phyloP scores from a whole-genome alignment of 2,888 invertebrate genomes.

The Leucophenga montana region DNA sequence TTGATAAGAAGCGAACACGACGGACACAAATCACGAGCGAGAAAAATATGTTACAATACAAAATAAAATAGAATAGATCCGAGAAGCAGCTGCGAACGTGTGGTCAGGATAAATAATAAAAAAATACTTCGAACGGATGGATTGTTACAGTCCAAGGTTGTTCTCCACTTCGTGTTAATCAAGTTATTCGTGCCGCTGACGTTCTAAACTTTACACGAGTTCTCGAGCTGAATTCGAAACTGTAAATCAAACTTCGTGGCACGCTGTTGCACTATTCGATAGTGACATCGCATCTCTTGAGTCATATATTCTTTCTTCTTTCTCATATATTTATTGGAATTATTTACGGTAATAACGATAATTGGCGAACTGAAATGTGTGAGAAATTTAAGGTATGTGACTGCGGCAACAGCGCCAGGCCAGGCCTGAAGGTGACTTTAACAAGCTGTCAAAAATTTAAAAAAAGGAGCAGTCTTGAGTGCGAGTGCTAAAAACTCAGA shows the following conservation, averaged over 20 bases:
- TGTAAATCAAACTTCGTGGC: constrained; percentile 19
- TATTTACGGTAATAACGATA: constrained; percentile 21
- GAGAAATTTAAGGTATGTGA: constrained; percentile 8
- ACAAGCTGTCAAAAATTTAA: constrained; percentile 9
- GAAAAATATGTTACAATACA: background rate
- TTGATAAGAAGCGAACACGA: constrained; percentile 64
- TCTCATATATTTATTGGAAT: constrained; percentile 8
- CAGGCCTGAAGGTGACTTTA: background rate
- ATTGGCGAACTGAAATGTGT: constrained; percentile 22
- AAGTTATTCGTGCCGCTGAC: background rate
- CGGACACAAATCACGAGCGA: constrained; percentile 39
- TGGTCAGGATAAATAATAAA: background rate
- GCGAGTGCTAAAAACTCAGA: background rate
- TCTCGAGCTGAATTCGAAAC: background rate
- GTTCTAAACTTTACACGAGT: background rate
- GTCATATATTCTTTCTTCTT: background rate
- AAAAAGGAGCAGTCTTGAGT: background rate
- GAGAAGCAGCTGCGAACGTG: constrained; percentile 5
- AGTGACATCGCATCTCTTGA: background rate
- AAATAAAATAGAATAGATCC: background rate
- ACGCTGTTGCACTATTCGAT: constrained; percentile 1
- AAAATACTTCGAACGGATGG: background rate
- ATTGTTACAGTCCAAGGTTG: background rate
- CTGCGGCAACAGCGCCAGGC: background rate
- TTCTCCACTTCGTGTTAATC: constrained; percentile 10